Conservation (phyloP, 2,888 invertebrate species). For the Chloromyia formosa region DNA sequence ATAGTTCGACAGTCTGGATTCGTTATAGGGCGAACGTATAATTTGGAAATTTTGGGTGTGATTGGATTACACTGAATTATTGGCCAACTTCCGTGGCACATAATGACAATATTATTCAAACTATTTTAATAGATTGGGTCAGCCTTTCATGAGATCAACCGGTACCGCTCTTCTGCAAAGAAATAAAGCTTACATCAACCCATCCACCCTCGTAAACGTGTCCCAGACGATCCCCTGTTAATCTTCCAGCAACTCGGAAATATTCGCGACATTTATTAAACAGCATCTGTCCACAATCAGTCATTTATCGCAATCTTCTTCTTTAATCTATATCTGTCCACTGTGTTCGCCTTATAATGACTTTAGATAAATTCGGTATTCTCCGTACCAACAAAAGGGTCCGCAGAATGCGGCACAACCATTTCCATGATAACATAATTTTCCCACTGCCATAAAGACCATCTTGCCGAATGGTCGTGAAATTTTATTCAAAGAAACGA, state of each 20-base stretch:
- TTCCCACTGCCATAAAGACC: conserved; percentile 19
- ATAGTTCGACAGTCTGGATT: too few species aligned
- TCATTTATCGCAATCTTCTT: not conserved
- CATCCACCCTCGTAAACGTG: too few species aligned
- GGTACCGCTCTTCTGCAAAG: too few species aligned
- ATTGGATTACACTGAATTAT: too few species aligned
- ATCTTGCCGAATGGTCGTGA: conserved; percentile 9
- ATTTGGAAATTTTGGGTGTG: too few species aligned
- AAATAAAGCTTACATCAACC: too few species aligned
- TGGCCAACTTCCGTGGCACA: too few species aligned
- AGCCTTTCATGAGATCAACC: too few species aligned
- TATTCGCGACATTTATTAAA: conserved; percentile 2
- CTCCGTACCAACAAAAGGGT: not conserved
- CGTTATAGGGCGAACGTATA: too few species aligned
- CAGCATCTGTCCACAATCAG: not conserved
- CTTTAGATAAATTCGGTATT: conserved; percentile 19
- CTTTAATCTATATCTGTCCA: not conserved
- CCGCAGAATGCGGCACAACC: not conserved
- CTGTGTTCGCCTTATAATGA: conserved; percentile 31
- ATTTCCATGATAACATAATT: conserved; percentile 7
- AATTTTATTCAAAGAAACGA: conserved; percentile 4
- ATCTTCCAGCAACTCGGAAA: not conserved
- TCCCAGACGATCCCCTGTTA: too few species aligned
- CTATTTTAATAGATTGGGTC: too few species aligned
- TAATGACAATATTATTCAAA: too few species aligned